Evolutionary conservation across 2,113 vertebrate species (phyloP), one percentile per base, ranked within the genome.

Genomic region (Indicator indicator): DNA sequence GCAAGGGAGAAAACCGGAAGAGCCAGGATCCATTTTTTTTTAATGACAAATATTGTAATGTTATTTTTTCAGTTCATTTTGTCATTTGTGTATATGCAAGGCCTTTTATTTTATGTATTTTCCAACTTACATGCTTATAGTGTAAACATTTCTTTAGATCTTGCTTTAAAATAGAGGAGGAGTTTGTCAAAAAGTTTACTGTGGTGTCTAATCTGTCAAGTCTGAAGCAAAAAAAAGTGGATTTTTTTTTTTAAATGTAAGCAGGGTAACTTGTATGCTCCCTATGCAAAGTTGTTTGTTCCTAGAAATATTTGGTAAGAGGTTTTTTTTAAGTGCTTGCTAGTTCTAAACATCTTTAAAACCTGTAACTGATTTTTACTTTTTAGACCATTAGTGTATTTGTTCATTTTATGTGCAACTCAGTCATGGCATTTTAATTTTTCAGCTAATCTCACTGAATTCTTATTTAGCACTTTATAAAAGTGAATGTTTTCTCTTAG

Each of bases 401-500:
- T 23, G 4, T 79, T 93, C 15, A 36, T 32, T 90, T 90, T 68
- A 64, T 19, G 8, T 48, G 15, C 64, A 30, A 5, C 44, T 90
- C 38, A 59, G 0, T 72, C 11, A 24, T 12, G 33, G 11, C 32
- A 90, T 55, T 44, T 16, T 55, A 56, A 8, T 71, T 44, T 69
- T 76, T 58, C 32, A 42, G 6, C 27, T 74, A 38, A 72, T 88
- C 40, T 90, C 70, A 63, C 27, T n/a, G 44, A 52, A 62, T 72
- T 65, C n/a, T 55, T 74, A 27, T 14, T 40, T 3, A 2, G 3
- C 54, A 6, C 60, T 77, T 86, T 88, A 80, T 60, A 20, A 40
- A 42, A 85, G 89, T 50, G 1, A 83, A 18, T 82, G n/a, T 96
- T 78, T 94, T 96, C 74, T 94, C 32, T n/a, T 93, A 99, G 99